Evolutionary conservation across 2,113 vertebrate genomes (phyloP).

Genomic region (Dromaius novaehollandiae): DNA sequence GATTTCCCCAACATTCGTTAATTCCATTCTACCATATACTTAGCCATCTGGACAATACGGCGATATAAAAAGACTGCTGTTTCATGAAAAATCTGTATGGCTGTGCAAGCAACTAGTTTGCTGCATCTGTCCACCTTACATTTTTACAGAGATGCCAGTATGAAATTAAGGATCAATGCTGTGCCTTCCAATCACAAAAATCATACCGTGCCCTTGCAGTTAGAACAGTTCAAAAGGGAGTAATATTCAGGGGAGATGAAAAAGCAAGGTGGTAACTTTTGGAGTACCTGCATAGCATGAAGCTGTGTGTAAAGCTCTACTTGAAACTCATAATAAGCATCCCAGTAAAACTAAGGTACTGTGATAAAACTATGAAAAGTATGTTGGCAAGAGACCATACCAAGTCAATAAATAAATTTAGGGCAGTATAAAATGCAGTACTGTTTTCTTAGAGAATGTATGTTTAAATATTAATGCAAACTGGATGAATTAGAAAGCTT

Average conservation of each 20-base stretch:
- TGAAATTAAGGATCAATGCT: not conserved
- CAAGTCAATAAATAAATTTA: not conserved
- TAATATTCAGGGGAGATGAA: not conserved
- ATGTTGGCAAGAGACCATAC: not conserved
- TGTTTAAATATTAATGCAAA: not conserved
- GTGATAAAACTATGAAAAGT: not conserved
- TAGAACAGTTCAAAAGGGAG: not conserved
- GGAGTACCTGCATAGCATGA: accelerated
- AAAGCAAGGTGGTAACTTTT: not conserved
- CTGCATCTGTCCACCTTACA: not conserved
- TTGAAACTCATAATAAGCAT: not conserved
- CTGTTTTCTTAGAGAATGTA: not conserved
- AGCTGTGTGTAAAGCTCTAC: not conserved
- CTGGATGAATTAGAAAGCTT: not conserved
- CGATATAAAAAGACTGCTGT: not conserved
- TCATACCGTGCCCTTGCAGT: not conserved
- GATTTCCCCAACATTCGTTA: slow-evolving; percentile 56
- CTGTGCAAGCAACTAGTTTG: not conserved
- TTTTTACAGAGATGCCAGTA: not conserved
- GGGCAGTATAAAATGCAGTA: not conserved
- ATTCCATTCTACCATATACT: slow-evolving; percentile 48
- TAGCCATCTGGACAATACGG: slow-evolving; percentile 71
- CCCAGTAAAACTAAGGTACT: not conserved
- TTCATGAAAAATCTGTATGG: not conserved
- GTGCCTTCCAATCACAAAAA: not conserved